Evolutionary conservation across 30 jellyfish, hydroid and myxozoan genomes (phyloP), one percentile per base, ranked within the genome.

Genomic region (Turritopsis rubra): DNA sequence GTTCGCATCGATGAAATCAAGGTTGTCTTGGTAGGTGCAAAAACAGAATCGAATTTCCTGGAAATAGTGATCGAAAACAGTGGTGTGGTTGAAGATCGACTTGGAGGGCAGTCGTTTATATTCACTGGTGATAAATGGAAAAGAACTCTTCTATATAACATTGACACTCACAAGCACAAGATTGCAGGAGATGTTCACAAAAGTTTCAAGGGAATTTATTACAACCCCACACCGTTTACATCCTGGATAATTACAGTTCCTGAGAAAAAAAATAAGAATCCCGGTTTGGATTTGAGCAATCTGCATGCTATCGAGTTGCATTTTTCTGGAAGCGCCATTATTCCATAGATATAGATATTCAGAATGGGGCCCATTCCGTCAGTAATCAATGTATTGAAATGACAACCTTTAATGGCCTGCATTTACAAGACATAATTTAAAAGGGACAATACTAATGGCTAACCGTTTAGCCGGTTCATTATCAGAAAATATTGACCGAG

Each of bases 261-360:
- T 0, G 73, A 60, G 19, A 18, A 60, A 18, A 60, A 60, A 60
- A 23, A 60, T 18, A 23, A 60, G 21, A n/a, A n/a, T n/a, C n/a
- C n/a, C n/a, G 73, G 73, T 60, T 0, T 60, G 21, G 0, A 60
- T 60, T 23, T 60, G 22, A 23, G 21, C 19, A 23, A 0, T 23
- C 0, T 60, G 21, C 19, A 21, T 60, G 19, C 73, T 0, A 60
- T 60, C 73, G 21, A 0, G 19, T 60, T 60, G 21, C 19, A 18
- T 60, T 60, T 60, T 60, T 60, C 73, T 60, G 73, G 73, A 60
- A 60, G 22, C 73, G n/a, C n/a, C n/a, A n/a, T n/a, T n/a, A n/a
- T n/a, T n/a, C n/a, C n/a, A n/a, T n/a, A n/a, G n/a, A n/a, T n/a
- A n/a, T n/a, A n/a, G n/a, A n/a, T n/a, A n/a, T n/a, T n/a, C n/a